Base-by-base conservation (phyloP, 2,113 vertebrate species). In the Gnathonemus longibarbis region DNA sequence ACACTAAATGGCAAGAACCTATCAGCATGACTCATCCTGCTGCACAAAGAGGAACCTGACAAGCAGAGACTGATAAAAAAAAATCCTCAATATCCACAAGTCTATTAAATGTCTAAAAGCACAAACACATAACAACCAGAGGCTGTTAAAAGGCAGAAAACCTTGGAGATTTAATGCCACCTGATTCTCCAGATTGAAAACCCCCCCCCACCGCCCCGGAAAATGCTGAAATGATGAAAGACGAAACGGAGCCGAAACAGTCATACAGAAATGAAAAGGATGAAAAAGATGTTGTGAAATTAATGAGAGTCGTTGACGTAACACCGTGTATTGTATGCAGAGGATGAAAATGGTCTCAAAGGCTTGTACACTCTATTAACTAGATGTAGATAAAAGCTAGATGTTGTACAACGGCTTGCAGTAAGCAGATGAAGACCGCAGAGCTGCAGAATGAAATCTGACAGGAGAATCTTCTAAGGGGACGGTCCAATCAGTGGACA, bases 1-100 rank as follows among this genome's bases (percentile, higher is more conserved):
- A 87, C 80, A 42, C 84, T 88, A 83, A 21, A 70, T 77, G 88
- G 39, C 24, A 42, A 74, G 45, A n/a, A 50, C 6, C 88, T 88
- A 5, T 19, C 3, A 35, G 21, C 48, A 46, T 88, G 58, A 88
- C 11, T 88, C 88, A 88, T 88, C 10, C 88, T 19, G 58, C 56
- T 77, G n/a, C n/a, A 8, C 24, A 27, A 49, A 88, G 48, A 31
- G 45, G 35, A 24, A 77, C 62, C 62, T 88, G 17, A 42, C 35
- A 80, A 53, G 87, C 24, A 70, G 42, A 70, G 45, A 24, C 7
- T 70, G 87, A 42, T 31, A 17, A 49, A 27, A 88, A 7, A 77
- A 74, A 35, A 31, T 11, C 1, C n/a, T 49, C 62, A 35, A 70
- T 45, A 74, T 9, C 66, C 62, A 74, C n/a, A 48, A 27, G 70